Evolutionary conservation across 2,888 invertebrate species (phyloP), one percentile per base, ranked within the genome.

Genomic region (Strigamia crassipes): DNA sequence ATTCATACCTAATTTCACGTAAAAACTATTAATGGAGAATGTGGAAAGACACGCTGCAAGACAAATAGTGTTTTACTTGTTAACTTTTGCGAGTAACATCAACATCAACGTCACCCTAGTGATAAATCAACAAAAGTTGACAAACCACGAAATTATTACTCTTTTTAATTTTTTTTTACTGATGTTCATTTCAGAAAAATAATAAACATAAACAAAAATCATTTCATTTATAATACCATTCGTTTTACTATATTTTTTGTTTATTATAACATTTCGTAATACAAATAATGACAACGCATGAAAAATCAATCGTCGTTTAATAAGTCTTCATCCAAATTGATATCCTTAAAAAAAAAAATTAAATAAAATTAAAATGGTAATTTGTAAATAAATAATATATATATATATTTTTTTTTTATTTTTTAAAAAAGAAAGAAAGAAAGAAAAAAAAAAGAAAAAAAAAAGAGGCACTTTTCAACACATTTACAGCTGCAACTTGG

Each of bases 301-400:
- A 61, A 61, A 27, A 31, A 31, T 84, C 83, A 88, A 84, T 88
- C 88, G 84, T 93, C 93, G 85, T 91, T 92, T 84, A 93, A 88
- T 85, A 93, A 90, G 86, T 93, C 93, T 86, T 93, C 92, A 86
- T 92, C 93, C 85, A 93, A 89, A 88, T 92, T 93, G 83, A 93
- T 91, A 87, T 93, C 93, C 92, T 92, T 89, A 81, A 90, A 90
- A 84, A 85, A 84, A 84, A 84, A n/a, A n/a, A n/a, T n/a, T n/a
- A n/a, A 84, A 81, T 83, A 77, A 83, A 81, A 27, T 34, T 34
- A 78, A 61, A 5, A 61, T 21, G 61, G 13, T n/a, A 61, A 42
- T 61, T 61, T 18, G 61, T 18, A 61, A 61, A 61, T 61, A 18
- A 15, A 21, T 61, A n/a, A 61, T n/a, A n/a, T n/a, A n/a, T n/a